A percentile compares a stretch with the other conserved stretches of the same genome.
These are phyloP conservation scores for Atherinomorus stipes DNA, from an alignment of 2,113 vertebrate genomes.

Conservation along the genomic window DNA sequence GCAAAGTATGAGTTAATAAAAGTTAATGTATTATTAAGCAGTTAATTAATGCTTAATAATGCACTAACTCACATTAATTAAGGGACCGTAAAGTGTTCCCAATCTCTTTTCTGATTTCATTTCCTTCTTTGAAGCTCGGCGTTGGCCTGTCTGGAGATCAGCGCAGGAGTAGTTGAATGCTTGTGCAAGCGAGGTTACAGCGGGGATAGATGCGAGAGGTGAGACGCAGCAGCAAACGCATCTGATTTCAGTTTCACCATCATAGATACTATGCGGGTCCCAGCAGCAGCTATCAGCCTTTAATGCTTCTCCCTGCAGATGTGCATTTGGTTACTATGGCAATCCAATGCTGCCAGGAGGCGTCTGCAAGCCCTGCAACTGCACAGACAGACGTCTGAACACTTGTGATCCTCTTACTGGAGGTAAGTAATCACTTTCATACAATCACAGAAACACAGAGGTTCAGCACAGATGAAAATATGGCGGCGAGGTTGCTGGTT, in stretches of 20 bases:
- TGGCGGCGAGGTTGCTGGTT: too few relatives aligned
- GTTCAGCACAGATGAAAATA: too few relatives aligned
- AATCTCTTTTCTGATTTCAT: neutral
- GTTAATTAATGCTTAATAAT: too few relatives aligned
- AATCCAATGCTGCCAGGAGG: conserved; percentile 83
- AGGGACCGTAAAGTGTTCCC: too few relatives aligned
- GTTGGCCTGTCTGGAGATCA: conserved; percentile 82
- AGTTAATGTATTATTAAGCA: too few relatives aligned
- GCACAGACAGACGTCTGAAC: conserved; percentile 67
- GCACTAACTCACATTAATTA: too few relatives aligned
- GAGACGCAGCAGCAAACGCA: neutral
- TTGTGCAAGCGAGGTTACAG: conserved; percentile 87
- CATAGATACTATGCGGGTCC: neutral
- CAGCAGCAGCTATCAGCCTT: neutral
- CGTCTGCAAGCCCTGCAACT: conserved; percentile 86
- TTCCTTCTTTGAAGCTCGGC: conserved; percentile 83
- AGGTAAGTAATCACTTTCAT: conserved; percentile 73
- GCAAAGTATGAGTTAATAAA: too few relatives aligned
- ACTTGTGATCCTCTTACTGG: conserved; percentile 86
- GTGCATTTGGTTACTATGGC: conserved; percentile 89
- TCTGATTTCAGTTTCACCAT: neutral
- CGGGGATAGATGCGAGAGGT: conserved; percentile 88
- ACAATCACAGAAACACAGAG: too few relatives aligned
- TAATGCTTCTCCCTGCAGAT: conserved; percentile 74
- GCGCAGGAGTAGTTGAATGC: conserved; percentile 80